Evolutionary conservation across 2,797 vertebrate genomes (phyloP).

Genomic region (Chelidonichthys spinosus): DNA sequence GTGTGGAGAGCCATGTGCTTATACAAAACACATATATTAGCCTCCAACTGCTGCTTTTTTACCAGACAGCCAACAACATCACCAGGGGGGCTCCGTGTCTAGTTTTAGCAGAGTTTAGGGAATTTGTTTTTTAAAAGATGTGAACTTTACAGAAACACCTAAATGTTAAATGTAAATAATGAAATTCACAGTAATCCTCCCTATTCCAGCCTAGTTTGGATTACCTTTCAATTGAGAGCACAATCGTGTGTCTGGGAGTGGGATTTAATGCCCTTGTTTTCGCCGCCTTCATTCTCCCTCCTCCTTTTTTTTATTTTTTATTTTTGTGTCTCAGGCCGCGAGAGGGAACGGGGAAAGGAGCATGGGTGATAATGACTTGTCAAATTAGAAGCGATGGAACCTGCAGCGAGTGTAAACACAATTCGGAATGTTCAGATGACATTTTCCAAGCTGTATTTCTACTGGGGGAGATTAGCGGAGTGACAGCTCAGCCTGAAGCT

Average conservation of each 20-base stretch:
- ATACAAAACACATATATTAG: constrained; percentile 28
- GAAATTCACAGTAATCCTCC: constrained; percentile 44
- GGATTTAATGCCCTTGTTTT: constrained; percentile 66
- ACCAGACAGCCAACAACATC: constrained; percentile 35
- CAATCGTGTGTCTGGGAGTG: constrained; percentile 36
- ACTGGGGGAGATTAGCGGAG: constrained; percentile 82
- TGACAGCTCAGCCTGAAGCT: constrained; percentile 79
- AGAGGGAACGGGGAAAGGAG: constrained; percentile 68
- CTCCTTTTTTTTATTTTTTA: constrained; percentile 20
- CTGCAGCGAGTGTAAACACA: constrained; percentile 82
- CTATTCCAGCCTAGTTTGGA: constrained; percentile 39
- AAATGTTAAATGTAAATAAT: constrained; percentile 35
- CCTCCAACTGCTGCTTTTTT: constrained; percentile 53
- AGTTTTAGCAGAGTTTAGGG: constrained; percentile 12
- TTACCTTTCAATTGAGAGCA: constrained; percentile 60
- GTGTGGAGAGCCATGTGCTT: constrained; percentile 21
- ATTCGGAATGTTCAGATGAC: constrained; percentile 80
- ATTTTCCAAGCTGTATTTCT: constrained; percentile 82
- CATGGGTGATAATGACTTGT: constrained; percentile 84
- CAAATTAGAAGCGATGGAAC: constrained; percentile 84
- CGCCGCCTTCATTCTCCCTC: constrained; percentile 43
- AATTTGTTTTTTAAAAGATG: constrained; percentile 29
- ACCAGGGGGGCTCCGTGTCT: constrained; percentile 27
- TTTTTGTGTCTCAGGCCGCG: constrained; percentile 64
- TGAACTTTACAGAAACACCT: constrained; percentile 28